These are phyloP conservation scores for Cepphus grylle DNA, from an alignment of 2,113 vertebrate species.

Conservation along the genomic window DNA sequence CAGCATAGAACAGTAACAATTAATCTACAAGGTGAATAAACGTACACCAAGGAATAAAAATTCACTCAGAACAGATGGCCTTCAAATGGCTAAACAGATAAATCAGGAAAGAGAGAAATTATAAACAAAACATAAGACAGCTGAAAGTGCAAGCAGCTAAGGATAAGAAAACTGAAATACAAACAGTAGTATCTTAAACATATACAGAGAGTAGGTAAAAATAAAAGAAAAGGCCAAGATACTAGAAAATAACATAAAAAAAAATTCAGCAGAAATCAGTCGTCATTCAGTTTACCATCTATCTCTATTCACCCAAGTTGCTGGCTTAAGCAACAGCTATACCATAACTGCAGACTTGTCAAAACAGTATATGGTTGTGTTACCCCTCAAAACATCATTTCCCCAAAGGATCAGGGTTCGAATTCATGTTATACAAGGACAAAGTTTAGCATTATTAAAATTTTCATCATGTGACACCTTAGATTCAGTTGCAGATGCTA, in stretches of 20 bases:
- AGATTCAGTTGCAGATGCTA: neutral
- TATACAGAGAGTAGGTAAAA: neutral
- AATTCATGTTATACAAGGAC: neutral
- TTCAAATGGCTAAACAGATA: neutral
- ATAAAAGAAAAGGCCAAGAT: neutral
- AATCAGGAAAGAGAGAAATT: neutral
- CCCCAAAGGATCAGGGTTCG: neutral
- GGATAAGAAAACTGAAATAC: neutral
- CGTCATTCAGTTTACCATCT: neutral
- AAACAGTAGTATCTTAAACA: neutral
- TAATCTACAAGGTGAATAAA: conserved; percentile 31
- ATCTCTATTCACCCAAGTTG: neutral
- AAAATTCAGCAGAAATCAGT: neutral
- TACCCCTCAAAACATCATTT: neutral
- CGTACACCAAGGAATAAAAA: neutral
- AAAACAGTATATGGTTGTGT: neutral
- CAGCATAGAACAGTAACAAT: neutral
- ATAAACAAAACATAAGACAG: neutral
- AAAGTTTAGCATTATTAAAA: neutral
- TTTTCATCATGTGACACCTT: neutral
- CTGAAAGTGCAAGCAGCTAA: neutral
- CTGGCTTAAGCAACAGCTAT: neutral
- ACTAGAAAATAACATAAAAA: neutral
- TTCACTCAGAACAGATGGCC: neutral
- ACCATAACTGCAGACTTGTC: neutral